Conservation (phyloP, 2,113 vertebrate genomes). For the Sakesphorus luctuosus region DNA sequence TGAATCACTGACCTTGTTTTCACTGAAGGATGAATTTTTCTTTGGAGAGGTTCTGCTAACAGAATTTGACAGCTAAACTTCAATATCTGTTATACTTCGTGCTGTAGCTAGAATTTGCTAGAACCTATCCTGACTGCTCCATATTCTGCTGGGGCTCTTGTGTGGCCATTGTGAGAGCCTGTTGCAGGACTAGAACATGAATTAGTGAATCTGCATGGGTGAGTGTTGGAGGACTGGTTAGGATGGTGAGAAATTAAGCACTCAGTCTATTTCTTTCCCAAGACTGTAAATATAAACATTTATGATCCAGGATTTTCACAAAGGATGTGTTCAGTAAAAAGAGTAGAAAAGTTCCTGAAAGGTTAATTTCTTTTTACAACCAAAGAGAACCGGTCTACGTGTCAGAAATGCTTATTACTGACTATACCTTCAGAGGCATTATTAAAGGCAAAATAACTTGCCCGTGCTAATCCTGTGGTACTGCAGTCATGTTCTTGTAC, state of each 20-base stretch:
- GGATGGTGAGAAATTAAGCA: not conserved
- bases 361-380: not conserved
- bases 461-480: not conserved
- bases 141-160: accelerated
- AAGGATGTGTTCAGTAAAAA: not conserved
- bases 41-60: not conserved
- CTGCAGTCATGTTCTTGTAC: not conserved
- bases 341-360: not conserved
- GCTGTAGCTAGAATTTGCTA: not conserved
- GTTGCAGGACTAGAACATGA: not conserved
- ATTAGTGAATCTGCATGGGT: not conserved
- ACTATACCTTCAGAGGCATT: not conserved
- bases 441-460: slow-evolving; percentile 18
- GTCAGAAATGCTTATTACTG: not conserved
- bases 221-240: not conserved
- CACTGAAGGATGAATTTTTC: not conserved
- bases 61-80: not conserved
- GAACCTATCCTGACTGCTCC: not conserved
- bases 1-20: slow-evolving; percentile 27
- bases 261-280: not conserved
- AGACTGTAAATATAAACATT: not conserved
- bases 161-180: not conserved
- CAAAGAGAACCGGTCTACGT: not conserved
- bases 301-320: not conserved
- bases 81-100: not conserved